Conservation (phyloP, 2,797 vertebrate species). For the Mormyrops boulengeri region DNA sequence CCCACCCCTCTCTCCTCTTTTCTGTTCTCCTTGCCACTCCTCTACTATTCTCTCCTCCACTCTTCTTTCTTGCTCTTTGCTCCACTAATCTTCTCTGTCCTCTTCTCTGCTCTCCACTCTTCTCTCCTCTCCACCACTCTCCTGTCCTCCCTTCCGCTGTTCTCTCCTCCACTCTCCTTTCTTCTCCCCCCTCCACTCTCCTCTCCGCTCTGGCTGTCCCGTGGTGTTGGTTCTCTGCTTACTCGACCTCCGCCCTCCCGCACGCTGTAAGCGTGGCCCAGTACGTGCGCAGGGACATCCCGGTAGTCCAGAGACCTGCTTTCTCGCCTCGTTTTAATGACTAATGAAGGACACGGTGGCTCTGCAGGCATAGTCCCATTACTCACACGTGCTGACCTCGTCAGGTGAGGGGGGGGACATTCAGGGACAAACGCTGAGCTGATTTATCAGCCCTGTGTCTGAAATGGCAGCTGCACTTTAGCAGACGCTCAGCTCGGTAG, state of each 20-base stretch:
- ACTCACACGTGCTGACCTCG: slow-evolving; percentile 32
- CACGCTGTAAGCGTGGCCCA: neutral
- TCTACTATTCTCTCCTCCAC: neutral
- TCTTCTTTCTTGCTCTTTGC: no score
- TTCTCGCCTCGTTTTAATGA: slow-evolving; percentile 33
- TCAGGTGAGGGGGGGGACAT: neutral
- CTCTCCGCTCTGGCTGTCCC: neutral
- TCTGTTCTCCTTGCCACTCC: neutral
- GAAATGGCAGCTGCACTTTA: neutral
- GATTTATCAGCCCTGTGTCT: neutral
- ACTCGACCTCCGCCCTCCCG: slow-evolving; percentile 31
- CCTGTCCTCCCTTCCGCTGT: neutral
- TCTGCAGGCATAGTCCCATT: slow-evolving; percentile 46
- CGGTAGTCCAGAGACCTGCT: neutral
- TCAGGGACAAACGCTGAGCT: neutral
- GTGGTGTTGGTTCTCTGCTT: neutral
- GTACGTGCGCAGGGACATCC: neutral
- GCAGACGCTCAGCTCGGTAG: neutral
- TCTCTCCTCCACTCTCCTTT: neutral
- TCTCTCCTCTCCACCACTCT: neutral
- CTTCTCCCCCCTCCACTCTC: neutral
- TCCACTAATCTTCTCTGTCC: no score
- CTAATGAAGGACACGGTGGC: slow-evolving; percentile 50
- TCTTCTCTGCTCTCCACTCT: neutral
- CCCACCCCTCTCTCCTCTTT: no score